Percentiles rank a stretch among this genome's conserved stretches.
Conservation (phyloP, 2,888 invertebrate genomes). For the Drosophila imparisetae region DNA sequence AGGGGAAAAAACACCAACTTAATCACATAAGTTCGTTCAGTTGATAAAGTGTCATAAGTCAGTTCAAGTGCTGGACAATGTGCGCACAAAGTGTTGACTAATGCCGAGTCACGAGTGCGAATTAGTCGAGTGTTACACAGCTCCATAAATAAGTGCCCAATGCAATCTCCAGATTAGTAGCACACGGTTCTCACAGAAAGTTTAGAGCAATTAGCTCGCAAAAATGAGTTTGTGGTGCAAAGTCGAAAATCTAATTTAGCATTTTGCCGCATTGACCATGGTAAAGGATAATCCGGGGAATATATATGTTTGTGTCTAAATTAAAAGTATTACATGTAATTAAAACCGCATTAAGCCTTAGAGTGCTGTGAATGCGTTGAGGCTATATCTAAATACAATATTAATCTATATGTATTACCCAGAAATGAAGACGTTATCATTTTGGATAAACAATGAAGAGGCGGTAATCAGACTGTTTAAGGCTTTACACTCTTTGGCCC, state of each 20-base stretch:
- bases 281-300: neutral
- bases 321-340: neutral
- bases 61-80: conserved; percentile 56
- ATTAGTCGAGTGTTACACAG: conserved; percentile 43
- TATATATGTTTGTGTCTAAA: neutral
- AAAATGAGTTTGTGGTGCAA: conserved; percentile 50
- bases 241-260: conserved; percentile 32
- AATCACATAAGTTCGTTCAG: conserved; percentile 52
- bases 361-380: neutral
- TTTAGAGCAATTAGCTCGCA: conserved; percentile 63
- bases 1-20: conserved; percentile 18
- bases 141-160: conserved; percentile 67
- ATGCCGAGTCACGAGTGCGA: conserved; percentile 51
- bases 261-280: conserved; percentile 14
- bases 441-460: neutral
- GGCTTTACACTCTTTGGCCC: neutral
- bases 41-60: conserved; percentile 66
- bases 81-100: conserved; percentile 54
- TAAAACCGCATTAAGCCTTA: neutral
- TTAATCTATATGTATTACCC: neutral
- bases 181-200: conserved; percentile 50
- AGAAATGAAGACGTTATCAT: neutral
- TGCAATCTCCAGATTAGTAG: conserved; percentile 62
- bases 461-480: neutral
- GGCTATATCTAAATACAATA: neutral